Base-by-base conservation (phyloP, 2,113 vertebrate species). In the Parus major region DNA sequence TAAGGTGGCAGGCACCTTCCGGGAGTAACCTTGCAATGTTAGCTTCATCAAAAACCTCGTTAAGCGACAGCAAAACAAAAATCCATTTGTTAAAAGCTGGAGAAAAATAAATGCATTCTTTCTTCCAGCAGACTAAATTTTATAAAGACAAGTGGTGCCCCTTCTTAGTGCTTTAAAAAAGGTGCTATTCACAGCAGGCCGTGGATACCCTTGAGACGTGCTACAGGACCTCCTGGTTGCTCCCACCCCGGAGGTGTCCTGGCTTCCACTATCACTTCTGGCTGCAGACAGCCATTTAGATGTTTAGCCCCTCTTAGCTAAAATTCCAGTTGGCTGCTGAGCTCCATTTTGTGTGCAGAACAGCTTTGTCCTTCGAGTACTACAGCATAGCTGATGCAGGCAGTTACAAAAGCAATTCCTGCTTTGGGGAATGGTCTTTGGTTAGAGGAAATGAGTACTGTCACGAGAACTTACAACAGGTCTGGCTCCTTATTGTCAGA, bases 231-330 rank as follows among this genome's bases (percentile, higher is more conserved):
- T 39, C 36, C 36, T 39, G 36, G 36, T 20, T 15, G n/a, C 24
- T 21, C 10, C 33, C 2, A 9, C 15, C 4, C 35, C 57, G 10
- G 23, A 14, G 7, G 3, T n/a, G 1, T 56, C 50, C n/a, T 21
- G 42, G 6, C 29, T 63, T 35, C 14, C 4, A 1, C 20, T 23
- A 0, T 12, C 0, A 5, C 23, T 70, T 50, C 29, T 63, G 61
- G 25, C 10, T 60, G 71, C 19, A 36, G 22, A 5, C 16, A 36
- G 22, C 4, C 14, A 13, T 76, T 86, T 19, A 20, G 28, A 5
- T 28, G 8, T 63, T 71, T 12, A 39, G 25, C 12, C 2, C 6
- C 8, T 36, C n/a, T 22, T 17, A 22, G 39, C 61, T 82, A 23
- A 66, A 85, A 66, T 33, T 73, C 22, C 39, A 31, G 15, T 16